These are phyloP conservation scores for Todus mexicanus DNA, from an alignment of 2,797 vertebrate genomes.

Conservation along the genomic window DNA sequence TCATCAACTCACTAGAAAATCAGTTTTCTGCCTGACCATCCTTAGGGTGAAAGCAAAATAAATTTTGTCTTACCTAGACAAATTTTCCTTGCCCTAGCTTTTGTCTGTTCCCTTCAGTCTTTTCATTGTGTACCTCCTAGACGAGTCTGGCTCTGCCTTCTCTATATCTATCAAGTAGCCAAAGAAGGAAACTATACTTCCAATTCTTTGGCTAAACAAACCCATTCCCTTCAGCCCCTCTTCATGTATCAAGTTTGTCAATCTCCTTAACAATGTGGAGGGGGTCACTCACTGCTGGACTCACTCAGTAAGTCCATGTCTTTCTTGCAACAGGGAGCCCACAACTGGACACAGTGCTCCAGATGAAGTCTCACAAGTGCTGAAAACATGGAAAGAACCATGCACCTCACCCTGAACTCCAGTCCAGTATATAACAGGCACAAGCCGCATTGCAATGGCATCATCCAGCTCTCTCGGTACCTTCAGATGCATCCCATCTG, in stretches of 20 bases:
- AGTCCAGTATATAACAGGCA: neutral
- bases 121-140: neutral
- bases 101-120: neutral
- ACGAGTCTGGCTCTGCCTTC: neutral
- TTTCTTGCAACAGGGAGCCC: neutral
- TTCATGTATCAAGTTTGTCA: neutral
- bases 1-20: neutral
- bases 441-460: neutral
- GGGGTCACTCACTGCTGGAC: neutral
- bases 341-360: neutral
- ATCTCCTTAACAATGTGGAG: neutral
- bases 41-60: neutral
- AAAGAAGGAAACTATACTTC: neutral
- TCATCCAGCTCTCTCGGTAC: neutral
- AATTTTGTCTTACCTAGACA: neutral
- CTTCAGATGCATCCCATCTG: neutral
- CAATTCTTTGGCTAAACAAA: neutral
- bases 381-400: neutral
- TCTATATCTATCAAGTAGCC: neutral
- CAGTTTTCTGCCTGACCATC: neutral
- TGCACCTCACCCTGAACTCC: rapidly evolving
- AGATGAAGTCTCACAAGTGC: neutral
- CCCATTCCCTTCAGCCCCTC: neutral
- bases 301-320: neutral
- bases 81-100: neutral